Conservation (phyloP, 2,797 vertebrate species). For the Helicolenus hilgendorfi region DNA sequence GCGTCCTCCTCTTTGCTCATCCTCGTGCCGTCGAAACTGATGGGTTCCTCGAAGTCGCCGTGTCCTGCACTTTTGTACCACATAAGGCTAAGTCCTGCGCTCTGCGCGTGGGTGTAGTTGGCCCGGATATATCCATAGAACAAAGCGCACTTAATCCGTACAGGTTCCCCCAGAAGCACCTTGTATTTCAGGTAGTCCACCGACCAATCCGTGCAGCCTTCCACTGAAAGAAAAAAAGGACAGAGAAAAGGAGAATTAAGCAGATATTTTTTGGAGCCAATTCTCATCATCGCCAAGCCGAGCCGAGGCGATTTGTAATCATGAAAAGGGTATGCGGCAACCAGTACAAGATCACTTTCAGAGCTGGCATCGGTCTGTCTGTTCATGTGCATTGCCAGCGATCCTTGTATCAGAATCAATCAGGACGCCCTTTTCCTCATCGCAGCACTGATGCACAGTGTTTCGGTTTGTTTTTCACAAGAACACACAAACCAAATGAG, state of each 20-base stretch:
- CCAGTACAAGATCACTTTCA: constrained; percentile 20
- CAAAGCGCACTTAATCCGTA: constrained; percentile 98
- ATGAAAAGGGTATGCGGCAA: constrained; percentile 11
- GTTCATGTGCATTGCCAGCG: constrained; percentile 28
- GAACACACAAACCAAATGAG: background rate
- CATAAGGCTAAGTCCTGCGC: constrained; percentile 98
- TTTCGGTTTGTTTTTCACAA: background rate
- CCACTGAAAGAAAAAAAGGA: constrained; percentile 89
- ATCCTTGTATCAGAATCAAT: constrained; percentile 42
- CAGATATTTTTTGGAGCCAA: background rate
- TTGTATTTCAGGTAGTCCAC: constrained; percentile 99
- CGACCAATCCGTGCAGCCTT: constrained; percentile 99
- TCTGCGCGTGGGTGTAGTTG: constrained; percentile 98
- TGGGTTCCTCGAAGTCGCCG: constrained; percentile 97
- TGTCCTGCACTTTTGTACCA: constrained; percentile 99
- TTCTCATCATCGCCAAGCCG: constrained; percentile 16
- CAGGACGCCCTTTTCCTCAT: constrained; percentile 18
- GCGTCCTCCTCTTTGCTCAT: constrained; percentile 99
- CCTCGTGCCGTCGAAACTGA: constrained; percentile 96
- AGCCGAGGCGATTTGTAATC: constrained; percentile 17
- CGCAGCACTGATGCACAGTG: background rate
- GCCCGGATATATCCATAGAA: constrained; percentile 99
- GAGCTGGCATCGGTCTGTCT: background rate
- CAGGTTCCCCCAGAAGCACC: constrained; percentile 97
- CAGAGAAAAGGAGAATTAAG: constrained; percentile 4